phyloP scores from a whole-genome alignment of 35 echinoderm and acorn worm species.

The Apostichopus californicus region DNA sequence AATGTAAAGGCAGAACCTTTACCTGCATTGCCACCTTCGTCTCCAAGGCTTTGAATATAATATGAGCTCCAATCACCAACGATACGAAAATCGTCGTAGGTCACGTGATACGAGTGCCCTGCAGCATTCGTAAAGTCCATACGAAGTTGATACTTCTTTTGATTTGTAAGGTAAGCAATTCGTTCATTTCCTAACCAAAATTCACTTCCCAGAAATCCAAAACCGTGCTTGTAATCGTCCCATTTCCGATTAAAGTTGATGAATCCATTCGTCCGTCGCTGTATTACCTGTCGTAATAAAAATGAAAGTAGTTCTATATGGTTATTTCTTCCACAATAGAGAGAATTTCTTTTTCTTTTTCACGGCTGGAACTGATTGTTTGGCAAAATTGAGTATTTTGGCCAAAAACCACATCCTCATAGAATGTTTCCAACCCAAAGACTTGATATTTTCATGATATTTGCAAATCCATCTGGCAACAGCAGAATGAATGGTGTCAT shows the following conservation, averaged over 20 bases:
- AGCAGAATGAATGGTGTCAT: too few species aligned
- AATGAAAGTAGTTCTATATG: too few species aligned
- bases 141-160: neutral
- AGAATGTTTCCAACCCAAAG: too few species aligned
- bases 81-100: neutral
- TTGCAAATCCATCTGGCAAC: too few species aligned
- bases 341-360: too few species aligned
- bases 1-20: neutral
- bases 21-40: neutral
- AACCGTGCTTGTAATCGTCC: neutral
- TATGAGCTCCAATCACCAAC: neutral
- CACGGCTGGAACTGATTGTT: too few species aligned
- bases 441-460: too few species aligned
- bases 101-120: neutral
- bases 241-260: neutral
- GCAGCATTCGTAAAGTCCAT: neutral
- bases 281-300: too few species aligned
- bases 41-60: neutral
- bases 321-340: too few species aligned
- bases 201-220: neutral
- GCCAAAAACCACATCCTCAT: too few species aligned
- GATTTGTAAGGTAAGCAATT: neutral
- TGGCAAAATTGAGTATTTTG: too few species aligned
- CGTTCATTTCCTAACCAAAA: neutral
- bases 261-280: too few species aligned